Percentiles rank a stretch among this genome's conserved stretches.
Conservation (phyloP, 2,113 vertebrate genomes). For the Herpetotheres cachinnans region DNA sequence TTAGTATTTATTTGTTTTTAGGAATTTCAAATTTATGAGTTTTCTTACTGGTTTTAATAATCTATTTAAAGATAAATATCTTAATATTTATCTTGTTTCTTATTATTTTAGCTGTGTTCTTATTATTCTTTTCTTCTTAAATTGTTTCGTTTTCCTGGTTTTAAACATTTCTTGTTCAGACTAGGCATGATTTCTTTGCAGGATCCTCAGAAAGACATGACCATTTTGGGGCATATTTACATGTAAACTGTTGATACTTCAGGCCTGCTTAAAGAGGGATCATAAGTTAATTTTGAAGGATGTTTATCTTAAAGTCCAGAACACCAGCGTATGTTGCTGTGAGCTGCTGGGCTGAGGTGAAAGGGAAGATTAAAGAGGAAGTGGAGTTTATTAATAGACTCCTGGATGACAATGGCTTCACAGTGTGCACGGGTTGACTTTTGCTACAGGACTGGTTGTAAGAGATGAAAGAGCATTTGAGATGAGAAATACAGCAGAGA, state of each 20-base stretch:
- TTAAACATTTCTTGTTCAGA: not conserved
- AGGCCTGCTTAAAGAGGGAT: not conserved
- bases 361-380: slow-evolving; percentile 31
- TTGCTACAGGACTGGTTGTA: not conserved
- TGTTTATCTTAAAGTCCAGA: slow-evolving; percentile 5
- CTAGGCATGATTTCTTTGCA: not conserved
- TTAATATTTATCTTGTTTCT: not conserved
- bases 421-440: not conserved
- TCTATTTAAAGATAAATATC: not conserved
- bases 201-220: not conserved
- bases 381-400: slow-evolving; percentile 10
- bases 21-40: not conserved
- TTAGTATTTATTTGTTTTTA: not conserved
- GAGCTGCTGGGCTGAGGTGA: slow-evolving; percentile 5
- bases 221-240: not conserved
- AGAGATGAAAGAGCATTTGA: slow-evolving; percentile 27
- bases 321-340: not conserved
- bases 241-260: not conserved
- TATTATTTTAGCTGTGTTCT: not conserved
- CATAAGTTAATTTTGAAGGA: not conserved
- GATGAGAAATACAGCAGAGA: not conserved
- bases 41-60: not conserved
- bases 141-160: not conserved
- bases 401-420: not conserved
- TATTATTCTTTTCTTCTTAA: not conserved